Evolutionary conservation across 2,113 vertebrate genomes (phyloP).

Genomic region (Gadus chalcogrammus): DNA sequence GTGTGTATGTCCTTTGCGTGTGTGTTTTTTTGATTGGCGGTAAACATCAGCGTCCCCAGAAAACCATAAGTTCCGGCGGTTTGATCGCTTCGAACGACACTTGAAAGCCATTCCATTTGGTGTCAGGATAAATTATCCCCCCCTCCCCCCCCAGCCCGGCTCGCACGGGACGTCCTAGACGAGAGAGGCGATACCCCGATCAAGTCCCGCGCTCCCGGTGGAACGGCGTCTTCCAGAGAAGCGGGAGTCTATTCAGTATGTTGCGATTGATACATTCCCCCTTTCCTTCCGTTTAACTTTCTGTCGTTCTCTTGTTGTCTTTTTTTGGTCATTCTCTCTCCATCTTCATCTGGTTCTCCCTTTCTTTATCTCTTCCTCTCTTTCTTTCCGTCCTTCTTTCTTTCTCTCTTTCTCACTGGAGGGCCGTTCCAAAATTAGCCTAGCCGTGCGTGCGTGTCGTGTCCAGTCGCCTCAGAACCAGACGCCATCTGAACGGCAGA

Average conservation of each 20-base stretch:
- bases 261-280: too few species aligned
- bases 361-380: slow-evolving; percentile 21
- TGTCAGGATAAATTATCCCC: slow-evolving; percentile 7
- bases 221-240: not conserved
- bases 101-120: not conserved
- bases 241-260: not conserved
- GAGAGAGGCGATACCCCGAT: slow-evolving; percentile 15
- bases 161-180: slow-evolving; percentile 12
- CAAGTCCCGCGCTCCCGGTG: too few species aligned
- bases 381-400: slow-evolving; percentile 1
- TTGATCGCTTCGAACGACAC: not conserved
- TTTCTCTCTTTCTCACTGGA: slow-evolving; percentile 41
- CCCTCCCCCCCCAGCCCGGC: not conserved
- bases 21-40: not conserved
- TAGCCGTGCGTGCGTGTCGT: slow-evolving; percentile 49
- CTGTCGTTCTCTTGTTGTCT: too few species aligned
- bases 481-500: slow-evolving; percentile 55
- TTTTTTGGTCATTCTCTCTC: slow-evolving; percentile 6
- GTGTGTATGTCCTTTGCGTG: too few species aligned
- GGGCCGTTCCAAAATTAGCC: slow-evolving; percentile 51
- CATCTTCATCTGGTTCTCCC: slow-evolving; percentile 14
- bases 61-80: too few species aligned
- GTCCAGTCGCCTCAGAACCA: slow-evolving; percentile 55
- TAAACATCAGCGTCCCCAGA: too few species aligned
- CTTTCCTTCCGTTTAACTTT: too few species aligned